A percentile compares a stretch with the other conserved stretches of the same genome.
phyloP scores from a whole-genome alignment of 2,888 invertebrate genomes.

The Mamestra brassicae region DNA sequence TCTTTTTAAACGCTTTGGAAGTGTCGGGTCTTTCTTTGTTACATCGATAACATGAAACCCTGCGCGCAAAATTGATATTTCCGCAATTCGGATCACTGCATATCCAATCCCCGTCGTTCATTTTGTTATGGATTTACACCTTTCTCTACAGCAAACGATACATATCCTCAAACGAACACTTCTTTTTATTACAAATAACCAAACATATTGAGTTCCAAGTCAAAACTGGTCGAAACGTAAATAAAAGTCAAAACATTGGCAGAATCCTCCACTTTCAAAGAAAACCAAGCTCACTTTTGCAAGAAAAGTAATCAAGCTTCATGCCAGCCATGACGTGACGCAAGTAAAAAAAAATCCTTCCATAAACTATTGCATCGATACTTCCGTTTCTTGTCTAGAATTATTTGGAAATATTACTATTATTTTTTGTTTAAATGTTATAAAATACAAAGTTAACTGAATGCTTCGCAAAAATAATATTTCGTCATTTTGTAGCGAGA shows the following conservation, averaged over 20 bases:
- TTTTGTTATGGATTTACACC: constrained; percentile 79
- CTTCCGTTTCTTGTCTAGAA: constrained; percentile 60
- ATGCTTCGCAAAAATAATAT: not conserved
- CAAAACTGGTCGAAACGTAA: constrained; percentile 74
- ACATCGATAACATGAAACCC: constrained; percentile 97
- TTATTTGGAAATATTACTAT: not conserved
- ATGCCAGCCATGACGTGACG: constrained; percentile 85
- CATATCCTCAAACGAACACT: constrained; percentile 68
- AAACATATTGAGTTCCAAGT: constrained; percentile 65
- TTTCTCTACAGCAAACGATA: constrained; percentile 68
- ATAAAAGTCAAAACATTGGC: constrained; percentile 83
- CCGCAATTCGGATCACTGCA: constrained; percentile 94
- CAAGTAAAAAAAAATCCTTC: constrained; percentile 72
- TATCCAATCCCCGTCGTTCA: constrained; percentile 92
- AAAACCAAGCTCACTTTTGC: constrained; percentile 89
- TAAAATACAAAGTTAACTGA: not conserved
- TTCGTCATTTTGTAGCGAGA: not conserved
- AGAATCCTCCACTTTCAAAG: constrained; percentile 82
- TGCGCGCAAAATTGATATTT: constrained; percentile 98
- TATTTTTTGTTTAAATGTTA: not conserved
- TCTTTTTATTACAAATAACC: constrained; percentile 64
- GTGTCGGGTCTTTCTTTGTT: constrained; percentile 92
- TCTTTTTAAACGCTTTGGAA: constrained; percentile 92
- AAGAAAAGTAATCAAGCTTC: constrained; percentile 88
- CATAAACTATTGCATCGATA: constrained; percentile 27